phyloP scores from a whole-genome alignment of 2,888 invertebrate species.

The Drosophila paramelanica region DNA sequence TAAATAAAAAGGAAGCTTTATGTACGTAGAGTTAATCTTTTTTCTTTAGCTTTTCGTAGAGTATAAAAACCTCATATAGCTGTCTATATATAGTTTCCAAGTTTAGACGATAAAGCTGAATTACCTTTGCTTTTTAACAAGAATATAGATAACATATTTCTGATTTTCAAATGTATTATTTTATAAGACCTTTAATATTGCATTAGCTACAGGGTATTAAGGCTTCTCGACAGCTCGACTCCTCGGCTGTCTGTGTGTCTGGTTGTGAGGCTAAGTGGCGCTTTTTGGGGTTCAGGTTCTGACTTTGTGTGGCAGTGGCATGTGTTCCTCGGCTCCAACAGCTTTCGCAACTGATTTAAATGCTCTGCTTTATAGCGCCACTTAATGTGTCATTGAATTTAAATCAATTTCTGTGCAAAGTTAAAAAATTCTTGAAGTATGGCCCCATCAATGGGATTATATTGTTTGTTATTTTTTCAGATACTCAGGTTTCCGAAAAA shows the following conservation, averaged over 20 bases:
- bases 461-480: neutral
- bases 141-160: neutral
- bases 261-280: slow-evolving; percentile 28
- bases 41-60: no score
- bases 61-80: no score
- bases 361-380: slow-evolving; percentile 70
- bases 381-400: slow-evolving; percentile 74
- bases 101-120: no score
- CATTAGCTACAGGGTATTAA: slow-evolving; percentile 8
- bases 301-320: slow-evolving; percentile 22
- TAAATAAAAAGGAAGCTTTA: no score
- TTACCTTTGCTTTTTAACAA: no score
- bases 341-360: slow-evolving; percentile 70
- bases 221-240: slow-evolving; percentile 25
- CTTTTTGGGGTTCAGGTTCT: slow-evolving; percentile 33
- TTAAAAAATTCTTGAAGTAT: slow-evolving; percentile 6
- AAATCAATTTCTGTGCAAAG: slow-evolving; percentile 47
- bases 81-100: no score
- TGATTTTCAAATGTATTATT: neutral
- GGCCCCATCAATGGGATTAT: slow-evolving; percentile 9
- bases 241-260: slow-evolving; percentile 17
- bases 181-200: no score
- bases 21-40: no score
- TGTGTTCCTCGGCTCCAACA: slow-evolving; percentile 31
- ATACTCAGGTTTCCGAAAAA: neutral